Conservation (phyloP, 2,888 invertebrate species). For the Cheilosia vernalis region DNA sequence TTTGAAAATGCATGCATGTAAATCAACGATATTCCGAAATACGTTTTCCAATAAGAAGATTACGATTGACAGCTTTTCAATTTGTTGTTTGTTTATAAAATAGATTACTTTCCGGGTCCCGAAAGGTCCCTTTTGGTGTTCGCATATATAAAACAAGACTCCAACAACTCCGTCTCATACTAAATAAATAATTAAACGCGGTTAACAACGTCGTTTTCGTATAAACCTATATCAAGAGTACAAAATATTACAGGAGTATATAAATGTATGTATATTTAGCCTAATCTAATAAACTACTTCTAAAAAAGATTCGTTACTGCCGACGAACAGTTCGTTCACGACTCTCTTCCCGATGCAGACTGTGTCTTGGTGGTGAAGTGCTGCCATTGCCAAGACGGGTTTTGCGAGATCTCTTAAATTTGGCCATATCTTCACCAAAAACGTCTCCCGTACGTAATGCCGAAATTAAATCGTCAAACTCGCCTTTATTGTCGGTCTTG, state of each 20-base stretch:
- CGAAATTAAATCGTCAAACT: constrained; percentile 98
- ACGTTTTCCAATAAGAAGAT: constrained; percentile 10
- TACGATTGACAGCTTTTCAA: constrained; percentile 22
- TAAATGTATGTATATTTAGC: constrained; percentile 45
- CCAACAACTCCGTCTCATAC: constrained; percentile 41
- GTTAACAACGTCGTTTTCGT: constrained; percentile 38
- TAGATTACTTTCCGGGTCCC: constrained; percentile 15
- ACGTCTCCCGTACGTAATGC: constrained; percentile 97
- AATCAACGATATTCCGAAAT: constrained; percentile 11
- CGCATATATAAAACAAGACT: constrained; percentile 34
- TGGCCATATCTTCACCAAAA: constrained; percentile 97
- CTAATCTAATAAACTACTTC: constrained; percentile 30
- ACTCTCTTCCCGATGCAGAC: constrained; percentile 87
- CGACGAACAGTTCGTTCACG: constrained; percentile 86
- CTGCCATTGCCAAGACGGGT: constrained; percentile 85
- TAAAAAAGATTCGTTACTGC: constrained; percentile 77
- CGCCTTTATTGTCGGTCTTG: constrained; percentile 88
- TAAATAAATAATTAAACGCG: constrained; percentile 61
- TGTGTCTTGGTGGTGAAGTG: constrained; percentile 87
- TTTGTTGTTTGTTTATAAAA: constrained; percentile 32
- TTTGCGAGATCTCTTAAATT: constrained; percentile 92
- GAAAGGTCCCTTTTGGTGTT: constrained; percentile 53
- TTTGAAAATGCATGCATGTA: constrained; percentile 19
- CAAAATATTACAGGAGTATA: constrained; percentile 65
- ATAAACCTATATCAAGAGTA: constrained; percentile 63